Evolutionary conservation across 1,140 invertebrate genomes (phyloP).

Genomic region (Drosophila pseudoobscura): DNA sequence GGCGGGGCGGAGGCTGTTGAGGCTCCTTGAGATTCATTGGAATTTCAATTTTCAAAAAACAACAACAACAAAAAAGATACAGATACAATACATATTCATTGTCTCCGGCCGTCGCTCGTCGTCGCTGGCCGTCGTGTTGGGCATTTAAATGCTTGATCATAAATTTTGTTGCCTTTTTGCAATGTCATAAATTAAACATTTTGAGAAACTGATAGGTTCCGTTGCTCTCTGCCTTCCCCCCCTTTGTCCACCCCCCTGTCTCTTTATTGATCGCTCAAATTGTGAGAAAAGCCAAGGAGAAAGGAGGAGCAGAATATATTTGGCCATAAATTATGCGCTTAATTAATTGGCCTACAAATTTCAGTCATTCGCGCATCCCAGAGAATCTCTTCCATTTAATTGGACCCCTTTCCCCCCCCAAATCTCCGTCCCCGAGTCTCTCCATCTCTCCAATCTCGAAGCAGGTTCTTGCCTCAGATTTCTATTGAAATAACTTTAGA

Average conservation of each 20-base stretch:
- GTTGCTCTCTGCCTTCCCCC: constrained; percentile 16
- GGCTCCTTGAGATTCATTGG: constrained; percentile 73
- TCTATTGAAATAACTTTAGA: constrained; percentile 56
- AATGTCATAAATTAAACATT: constrained; percentile 80
- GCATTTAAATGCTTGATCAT: constrained; percentile 75
- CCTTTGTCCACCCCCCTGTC: constrained; percentile 7
- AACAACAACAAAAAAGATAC: constrained; percentile 6
- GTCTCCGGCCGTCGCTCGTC: constrained; percentile 23
- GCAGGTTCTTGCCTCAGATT: constrained; percentile 62
- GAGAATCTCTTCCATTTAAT: constrained; percentile 62
- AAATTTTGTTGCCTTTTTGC: constrained; percentile 61
- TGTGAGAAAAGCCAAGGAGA: constrained; percentile 17
- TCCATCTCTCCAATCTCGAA: constrained; percentile 11
- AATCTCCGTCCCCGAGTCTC: constrained; percentile 17
- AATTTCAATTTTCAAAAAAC: constrained; percentile 64
- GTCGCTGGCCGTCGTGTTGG: constrained; percentile 42
- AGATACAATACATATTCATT: constrained; percentile 69
- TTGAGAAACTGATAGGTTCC: constrained; percentile 70
- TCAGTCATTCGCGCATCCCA: constrained; percentile 24
- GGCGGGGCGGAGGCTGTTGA: constrained; percentile 7
- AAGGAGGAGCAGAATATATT: constrained; percentile 24
- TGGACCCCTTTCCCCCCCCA: constrained; percentile 35
- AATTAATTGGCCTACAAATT: constrained; percentile 77
- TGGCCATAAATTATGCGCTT: constrained; percentile 76
- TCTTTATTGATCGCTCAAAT: constrained; percentile 53